Base-by-base conservation (phyloP, 2,797 vertebrate genomes). In the Tarsius wallacei region DNA sequence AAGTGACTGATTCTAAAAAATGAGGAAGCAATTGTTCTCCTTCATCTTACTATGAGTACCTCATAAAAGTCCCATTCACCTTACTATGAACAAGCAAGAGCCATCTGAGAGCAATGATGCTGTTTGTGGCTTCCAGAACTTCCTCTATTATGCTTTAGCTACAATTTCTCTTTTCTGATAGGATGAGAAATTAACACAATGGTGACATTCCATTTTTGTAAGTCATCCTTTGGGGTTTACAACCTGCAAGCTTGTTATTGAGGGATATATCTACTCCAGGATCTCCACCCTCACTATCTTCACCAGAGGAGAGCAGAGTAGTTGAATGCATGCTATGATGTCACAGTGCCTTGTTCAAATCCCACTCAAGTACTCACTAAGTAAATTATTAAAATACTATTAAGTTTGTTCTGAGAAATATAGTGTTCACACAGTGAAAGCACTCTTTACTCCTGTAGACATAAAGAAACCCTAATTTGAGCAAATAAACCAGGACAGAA, bases 1-100 rank as follows among this genome's bases (percentile, higher is more conserved):
- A 95, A 74, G 31, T 57, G 61, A 81, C 19, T 15, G 13, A 96
- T 82, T 87, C 66, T 92, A 74, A 49, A 59, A 63, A 64, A 91
- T 31, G 19, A 89, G 11, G 53, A 11, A 21, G 21, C 49, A 82
- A 64, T 1, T 73, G 55, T 33, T 87, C 28, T 21, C 59, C 55
- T 53, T 84, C 26, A 17, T 49, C 61, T 81, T 77, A 71, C 15
- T 17, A 7, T 53, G 31, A 96, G 78, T 26, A 91, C 14, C 55
- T 88, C 36, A 11, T 7, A 61, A 10, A 77, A 42, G 42, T 80
- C 53, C 81, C 53, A 13, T 11, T 66, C 66, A 36, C 77, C 77
- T 94, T 82, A 42, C 66, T 51, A 57, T n/a, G 1, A 90, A 31
- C 9, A 47, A 77, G 31, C 24, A 51, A 70, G 15, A 17, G 22